phyloP scores from a whole-genome alignment of 2,888 invertebrate genomes.

The Cacoxenus indagator region DNA sequence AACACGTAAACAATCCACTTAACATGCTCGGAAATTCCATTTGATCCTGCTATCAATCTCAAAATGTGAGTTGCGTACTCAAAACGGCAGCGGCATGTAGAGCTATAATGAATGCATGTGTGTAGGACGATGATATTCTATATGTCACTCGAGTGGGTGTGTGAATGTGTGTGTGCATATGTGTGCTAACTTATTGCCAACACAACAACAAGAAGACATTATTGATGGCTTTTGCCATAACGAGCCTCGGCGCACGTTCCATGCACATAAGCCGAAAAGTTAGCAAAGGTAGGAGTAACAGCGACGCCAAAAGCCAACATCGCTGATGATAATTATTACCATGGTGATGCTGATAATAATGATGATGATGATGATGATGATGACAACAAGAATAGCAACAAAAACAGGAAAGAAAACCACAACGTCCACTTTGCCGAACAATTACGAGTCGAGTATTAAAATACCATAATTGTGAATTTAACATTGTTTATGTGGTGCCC shows the following conservation, averaged over 20 bases:
- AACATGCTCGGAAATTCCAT: slow-evolving; percentile 56
- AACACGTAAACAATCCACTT: slow-evolving; percentile 47
- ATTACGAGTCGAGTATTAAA: slow-evolving; percentile 46
- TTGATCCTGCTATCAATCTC: slow-evolving; percentile 57
- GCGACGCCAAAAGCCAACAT: not conserved
- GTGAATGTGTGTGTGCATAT: not conserved
- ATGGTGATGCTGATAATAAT: not conserved
- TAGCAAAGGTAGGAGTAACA: not conserved
- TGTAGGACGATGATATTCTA: not conserved
- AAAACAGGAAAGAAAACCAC: not conserved
- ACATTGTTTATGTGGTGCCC: slow-evolving; percentile 32
- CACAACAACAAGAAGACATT: not conserved
- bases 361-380: not conserved
- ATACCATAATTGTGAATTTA: slow-evolving; percentile 56
- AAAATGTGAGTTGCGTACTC: slow-evolving; percentile 46
- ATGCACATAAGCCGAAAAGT: not conserved
- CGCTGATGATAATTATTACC: not conserved
- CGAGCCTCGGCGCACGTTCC: not conserved
- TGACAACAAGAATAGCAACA: not conserved
- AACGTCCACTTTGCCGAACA: not conserved
- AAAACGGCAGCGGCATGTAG: slow-evolving; percentile 25
- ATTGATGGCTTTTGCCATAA: not conserved
- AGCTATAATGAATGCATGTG: not conserved
- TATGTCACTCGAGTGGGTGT: not conserved
- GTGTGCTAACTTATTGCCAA: not conserved